A percentile compares a stretch with the other conserved stretches of the same genome.
Conservation (phyloP, 2,888 invertebrate species). For the Calliphora vomitoria region DNA sequence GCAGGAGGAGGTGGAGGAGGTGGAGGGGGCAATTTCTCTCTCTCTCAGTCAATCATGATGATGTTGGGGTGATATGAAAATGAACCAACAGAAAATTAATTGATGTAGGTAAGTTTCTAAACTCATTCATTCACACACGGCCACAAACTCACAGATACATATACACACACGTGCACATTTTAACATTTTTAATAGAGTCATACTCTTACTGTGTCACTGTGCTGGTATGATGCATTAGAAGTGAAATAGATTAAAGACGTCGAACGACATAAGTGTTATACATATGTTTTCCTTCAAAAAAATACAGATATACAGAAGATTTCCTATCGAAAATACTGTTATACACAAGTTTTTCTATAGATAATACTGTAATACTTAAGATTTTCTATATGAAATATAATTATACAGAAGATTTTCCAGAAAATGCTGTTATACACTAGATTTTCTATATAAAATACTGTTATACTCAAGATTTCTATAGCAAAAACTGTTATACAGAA, state of each 20-base stretch:
- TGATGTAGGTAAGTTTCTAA: conserved; percentile 63
- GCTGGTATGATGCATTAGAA: conserved; percentile 13
- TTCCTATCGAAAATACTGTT: no score
- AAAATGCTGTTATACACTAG: no score
- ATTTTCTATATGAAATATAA: no score
- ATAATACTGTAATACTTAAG: no score
- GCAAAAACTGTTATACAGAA: no score
- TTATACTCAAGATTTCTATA: no score
- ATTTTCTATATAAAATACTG: no score
- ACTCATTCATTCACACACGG: background rate
- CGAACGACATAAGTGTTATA: background rate
- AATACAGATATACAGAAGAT: no score
- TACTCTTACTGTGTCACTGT: conserved; percentile 23
- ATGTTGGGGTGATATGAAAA: conserved; percentile 8
- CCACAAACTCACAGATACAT: no score
- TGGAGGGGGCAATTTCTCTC: background rate
- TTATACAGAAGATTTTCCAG: no score
- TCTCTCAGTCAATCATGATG: no score
- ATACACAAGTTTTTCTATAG: no score
- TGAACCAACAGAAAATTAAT: conserved; percentile 33
- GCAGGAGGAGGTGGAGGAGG: background rate
- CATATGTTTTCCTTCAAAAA: background rate
- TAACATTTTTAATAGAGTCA: conserved; percentile 16
- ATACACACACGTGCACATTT: background rate
- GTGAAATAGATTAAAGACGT: background rate